Conservation (phyloP, 2,797 vertebrate genomes). For the Aplochiton taeniatus region DNA sequence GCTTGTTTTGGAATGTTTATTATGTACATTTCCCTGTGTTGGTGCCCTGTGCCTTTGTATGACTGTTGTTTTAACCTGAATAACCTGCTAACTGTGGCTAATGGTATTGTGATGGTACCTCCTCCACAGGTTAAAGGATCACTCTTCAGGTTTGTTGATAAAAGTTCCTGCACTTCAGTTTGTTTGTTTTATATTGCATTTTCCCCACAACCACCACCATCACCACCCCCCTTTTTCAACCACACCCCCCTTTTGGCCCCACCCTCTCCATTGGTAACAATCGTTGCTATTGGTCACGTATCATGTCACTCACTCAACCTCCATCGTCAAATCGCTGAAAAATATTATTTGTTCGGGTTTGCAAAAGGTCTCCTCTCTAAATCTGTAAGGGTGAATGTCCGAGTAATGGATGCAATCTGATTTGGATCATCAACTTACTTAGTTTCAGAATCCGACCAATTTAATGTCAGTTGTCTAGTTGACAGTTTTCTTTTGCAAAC, state of each 20-base stretch:
- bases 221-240: conserved; percentile 11
- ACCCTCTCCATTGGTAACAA: conserved; percentile 12
- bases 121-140: conserved; percentile 86
- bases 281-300: conserved; percentile 6
- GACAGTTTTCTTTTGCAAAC: conserved; percentile 18
- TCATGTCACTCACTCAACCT: conserved; percentile 18
- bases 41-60: neutral
- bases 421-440: too few relatives aligned
- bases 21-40: neutral
- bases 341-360: conserved; percentile 20
- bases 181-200: conserved; percentile 17
- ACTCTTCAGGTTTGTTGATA: conserved; percentile 83
- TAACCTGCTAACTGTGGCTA: conserved; percentile 64
- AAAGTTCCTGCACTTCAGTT: conserved; percentile 59
- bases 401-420: neutral
- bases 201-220: neutral
- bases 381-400: neutral
- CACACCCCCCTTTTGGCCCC: conserved; percentile 29
- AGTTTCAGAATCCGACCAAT: neutral
- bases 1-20: neutral
- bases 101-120: conserved; percentile 73
- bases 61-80: conserved; percentile 12
- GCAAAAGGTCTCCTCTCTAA: conserved; percentile 18
- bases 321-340: conserved; percentile 18
- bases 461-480: neutral